Evolutionary conservation across 2,888 invertebrate species (phyloP), one percentile per base, ranked within the genome.

Genomic region (Synanthedon vespiformis): DNA sequence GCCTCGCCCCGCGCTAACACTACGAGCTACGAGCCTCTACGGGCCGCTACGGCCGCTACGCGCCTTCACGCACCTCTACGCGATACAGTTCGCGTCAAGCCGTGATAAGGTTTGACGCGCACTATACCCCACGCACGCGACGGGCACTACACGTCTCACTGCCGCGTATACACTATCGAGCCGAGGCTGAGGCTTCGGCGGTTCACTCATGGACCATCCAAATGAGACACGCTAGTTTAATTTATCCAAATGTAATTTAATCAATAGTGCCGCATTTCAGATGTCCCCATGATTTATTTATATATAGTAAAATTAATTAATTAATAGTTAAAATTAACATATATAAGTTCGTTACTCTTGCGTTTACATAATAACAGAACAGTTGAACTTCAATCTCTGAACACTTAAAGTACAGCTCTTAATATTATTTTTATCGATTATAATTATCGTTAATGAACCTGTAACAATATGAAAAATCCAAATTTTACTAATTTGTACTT

Each of bases 361-460:
- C 71, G 70, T 80, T 34, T 78, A 80, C 84, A 79, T 72, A 74
- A 34, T 67, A 76, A 83, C 77, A 74, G 70, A 74, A 77, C 74
- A 76, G 70, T 80, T 73, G 74, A 76, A 68, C 77, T 76, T 71
- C 76, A 74, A 78, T 82, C 84, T 84, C 84, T 83, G 84, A 86
- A 86, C 86, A 87, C 86, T 86, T 86, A 87, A 86, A 87, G 86
- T 86, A 87, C 86, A 83, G 82, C 81, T 84, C 84, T 86, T 85
- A 85, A 82, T 72, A 82, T 81, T 85, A 84, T 73, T 66, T 79
- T 74, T 80, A 80, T 76, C 69, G 68, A 77, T 77, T 75, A 77
- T 34, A 78, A 74, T 86, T 84, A 84, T 75, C 77, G 82, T 86
- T 85, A 85, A 85, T 85, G 84, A 86, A 87, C 86, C 86, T 87